These are phyloP conservation scores for Cheilosia grossa DNA, from an alignment of 2,888 invertebrate genomes.

Conservation along the genomic window DNA sequence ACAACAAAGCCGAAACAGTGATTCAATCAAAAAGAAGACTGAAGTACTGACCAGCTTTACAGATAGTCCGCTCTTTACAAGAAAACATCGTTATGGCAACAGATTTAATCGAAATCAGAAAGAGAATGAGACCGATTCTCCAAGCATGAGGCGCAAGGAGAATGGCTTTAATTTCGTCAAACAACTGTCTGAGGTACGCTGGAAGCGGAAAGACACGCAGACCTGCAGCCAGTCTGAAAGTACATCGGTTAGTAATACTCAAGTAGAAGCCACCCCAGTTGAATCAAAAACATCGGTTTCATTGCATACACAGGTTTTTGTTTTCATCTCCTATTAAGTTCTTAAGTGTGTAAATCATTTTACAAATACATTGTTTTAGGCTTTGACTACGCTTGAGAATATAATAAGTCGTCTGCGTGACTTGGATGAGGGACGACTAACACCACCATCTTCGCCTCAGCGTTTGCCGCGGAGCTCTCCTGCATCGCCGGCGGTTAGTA, in stretches of 20 bases:
- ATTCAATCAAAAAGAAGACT: slow-evolving; percentile 78
- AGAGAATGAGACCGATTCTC: slow-evolving; percentile 80
- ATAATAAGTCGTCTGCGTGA: slow-evolving; percentile 85
- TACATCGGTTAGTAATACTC: slow-evolving; percentile 52
- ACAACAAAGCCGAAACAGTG: slow-evolving; percentile 63
- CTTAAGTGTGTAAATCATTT: background rate
- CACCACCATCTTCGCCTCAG: slow-evolving; percentile 84
- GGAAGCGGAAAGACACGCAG: slow-evolving; percentile 81
- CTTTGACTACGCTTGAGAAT: slow-evolving; percentile 85
- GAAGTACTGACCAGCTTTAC: slow-evolving; percentile 83
- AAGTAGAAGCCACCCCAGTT: slow-evolving; percentile 81
- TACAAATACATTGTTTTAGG: slow-evolving; percentile 78
- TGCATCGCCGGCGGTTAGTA: slow-evolving; percentile 88
- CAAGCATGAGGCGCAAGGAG: slow-evolving; percentile 81
- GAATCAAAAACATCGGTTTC: slow-evolving; percentile 83
- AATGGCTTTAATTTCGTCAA: slow-evolving; percentile 82
- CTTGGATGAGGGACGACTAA: slow-evolving; percentile 84
- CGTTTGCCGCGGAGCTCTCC: slow-evolving; percentile 91
- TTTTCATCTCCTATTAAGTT: slow-evolving; percentile 6
- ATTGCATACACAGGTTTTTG: slow-evolving; percentile 82
- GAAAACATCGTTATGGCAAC: slow-evolving; percentile 83
- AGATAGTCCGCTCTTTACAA: slow-evolving; percentile 83
- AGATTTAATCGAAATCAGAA: slow-evolving; percentile 78
- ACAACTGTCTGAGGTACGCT: slow-evolving; percentile 82
- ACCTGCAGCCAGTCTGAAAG: slow-evolving; percentile 57